Evolutionary conservation across 2,888 invertebrate genomes (phyloP).

Genomic region (Dioctria linearis): DNA sequence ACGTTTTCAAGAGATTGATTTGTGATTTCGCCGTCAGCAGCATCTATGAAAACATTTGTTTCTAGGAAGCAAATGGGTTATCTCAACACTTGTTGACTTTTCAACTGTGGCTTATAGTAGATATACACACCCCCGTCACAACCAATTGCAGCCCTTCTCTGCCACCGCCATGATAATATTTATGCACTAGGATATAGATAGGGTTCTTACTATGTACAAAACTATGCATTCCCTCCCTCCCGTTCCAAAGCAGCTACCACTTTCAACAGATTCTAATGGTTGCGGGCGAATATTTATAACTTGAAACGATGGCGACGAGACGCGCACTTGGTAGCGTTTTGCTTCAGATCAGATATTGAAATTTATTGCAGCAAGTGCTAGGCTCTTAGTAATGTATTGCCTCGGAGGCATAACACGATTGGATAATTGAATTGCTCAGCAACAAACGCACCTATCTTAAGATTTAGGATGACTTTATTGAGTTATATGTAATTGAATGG

Average conservation of each 20-base stretch:
- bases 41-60: not conserved
- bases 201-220: not conserved
- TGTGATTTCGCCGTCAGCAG: not conserved
- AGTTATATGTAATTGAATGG: too few relatives aligned
- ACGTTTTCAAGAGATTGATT: not conserved
- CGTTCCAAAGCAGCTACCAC: conserved; percentile 4
- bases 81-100: conserved; percentile 28
- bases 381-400: conserved; percentile 22
- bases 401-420: not conserved
- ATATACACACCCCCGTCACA: not conserved
- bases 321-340: conserved; percentile 1
- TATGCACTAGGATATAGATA: too few relatives aligned
- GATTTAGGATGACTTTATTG: not conserved
- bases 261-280: conserved; percentile 31
- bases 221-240: not conserved
- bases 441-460: conserved; percentile 1
- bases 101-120: not conserved
- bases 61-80: not conserved
- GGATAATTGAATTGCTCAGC: conserved; percentile 36
- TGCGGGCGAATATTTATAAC: conserved; percentile 23
- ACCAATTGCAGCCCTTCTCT: not conserved
- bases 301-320: not conserved
- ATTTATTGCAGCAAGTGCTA: conserved; percentile 44
- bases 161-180: too few relatives aligned
- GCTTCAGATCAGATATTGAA: conserved; percentile 38